Base-by-base conservation (phyloP, 2,888 invertebrate species). In the Napeogenes sylphis region DNA sequence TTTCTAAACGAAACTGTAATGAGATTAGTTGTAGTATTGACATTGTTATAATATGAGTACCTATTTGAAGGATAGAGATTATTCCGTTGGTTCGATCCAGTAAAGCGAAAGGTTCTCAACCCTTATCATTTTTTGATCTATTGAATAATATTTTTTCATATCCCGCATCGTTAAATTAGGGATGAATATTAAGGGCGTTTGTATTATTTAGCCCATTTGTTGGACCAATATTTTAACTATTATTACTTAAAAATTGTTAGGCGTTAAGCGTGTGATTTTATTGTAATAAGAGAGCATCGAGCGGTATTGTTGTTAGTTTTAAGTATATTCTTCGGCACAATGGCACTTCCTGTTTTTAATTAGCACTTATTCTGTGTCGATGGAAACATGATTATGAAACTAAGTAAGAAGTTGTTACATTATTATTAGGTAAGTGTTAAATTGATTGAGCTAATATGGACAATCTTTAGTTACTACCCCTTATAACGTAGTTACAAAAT, bases 121-220 rank as follows among this genome's bases (percentile, higher is more conserved):
- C 90, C 85, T 83, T 90, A 89, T 90, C 83, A 90, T 90, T 90
- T 21, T 87, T 90, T 89, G 83, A 89, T 84, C 89, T 87, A 90
- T 89, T 90, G 84, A 89, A 89, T 89, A 89, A 89, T 89, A 90
- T 88, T 88, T 90, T 89, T 90, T 89, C 90, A 90, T 87, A 88
- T 90, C 90, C 90, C 90, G 82, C 83, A 80, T 89, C 88, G 90
- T 90, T 90, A 87, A 89, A 88, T 89, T 87, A 88, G 90, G 90
- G 90, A 90, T 89, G 90, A 88, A 89, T 90, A 90, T 89, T 90
- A 87, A 87, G 90, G 90, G 90, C 90, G 87, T 90, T 89, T 89
- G 90, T 90, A 90, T 90, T 90, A 90, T 90, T 90, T 90, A 90
- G 90, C 90, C 90, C 90, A 90, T 90, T 90, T 90, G 90, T 90